phyloP scores from a whole-genome alignment of 2,888 invertebrate species.

The Andricus curvator region DNA sequence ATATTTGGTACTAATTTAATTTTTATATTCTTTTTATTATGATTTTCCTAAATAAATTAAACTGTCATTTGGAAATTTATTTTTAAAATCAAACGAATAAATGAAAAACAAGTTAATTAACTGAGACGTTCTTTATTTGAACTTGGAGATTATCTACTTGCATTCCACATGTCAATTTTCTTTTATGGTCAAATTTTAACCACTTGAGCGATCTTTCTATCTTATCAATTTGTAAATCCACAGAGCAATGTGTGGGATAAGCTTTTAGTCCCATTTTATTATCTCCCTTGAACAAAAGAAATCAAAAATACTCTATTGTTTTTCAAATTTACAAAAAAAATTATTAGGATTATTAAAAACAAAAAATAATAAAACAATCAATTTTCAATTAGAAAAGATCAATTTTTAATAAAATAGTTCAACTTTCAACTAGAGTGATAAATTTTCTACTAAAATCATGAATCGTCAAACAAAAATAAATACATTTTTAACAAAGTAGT shows the following conservation, averaged over 20 bases:
- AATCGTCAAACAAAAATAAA: too few relatives aligned
- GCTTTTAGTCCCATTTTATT: not conserved
- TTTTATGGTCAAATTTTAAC: slow-evolving; percentile 14
- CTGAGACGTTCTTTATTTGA: not conserved
- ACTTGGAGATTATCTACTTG: not conserved
- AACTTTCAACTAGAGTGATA: too few relatives aligned
- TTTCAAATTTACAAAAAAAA: too few relatives aligned
- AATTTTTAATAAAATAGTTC: too few relatives aligned
- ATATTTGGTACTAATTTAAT: not conserved
- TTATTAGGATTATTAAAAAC: too few relatives aligned
- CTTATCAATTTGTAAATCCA: slow-evolving; percentile 26
- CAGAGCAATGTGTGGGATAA: slow-evolving; percentile 1
- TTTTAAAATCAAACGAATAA: not conserved
- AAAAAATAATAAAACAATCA: too few relatives aligned
- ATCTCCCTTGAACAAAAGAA: not conserved
- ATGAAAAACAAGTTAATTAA: not conserved
- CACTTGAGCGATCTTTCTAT: not conserved
- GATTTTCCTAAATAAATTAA: not conserved
- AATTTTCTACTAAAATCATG: too few relatives aligned
- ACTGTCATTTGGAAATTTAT: not conserved
- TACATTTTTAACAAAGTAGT: too few relatives aligned
- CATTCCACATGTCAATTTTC: slow-evolving; percentile 17
- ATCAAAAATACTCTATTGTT: too few relatives aligned
- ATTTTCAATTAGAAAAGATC: too few relatives aligned
- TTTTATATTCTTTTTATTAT: not conserved